Base-by-base conservation (phyloP, 1,140 invertebrate genomes). In the Platyscapa corneri region DNA sequence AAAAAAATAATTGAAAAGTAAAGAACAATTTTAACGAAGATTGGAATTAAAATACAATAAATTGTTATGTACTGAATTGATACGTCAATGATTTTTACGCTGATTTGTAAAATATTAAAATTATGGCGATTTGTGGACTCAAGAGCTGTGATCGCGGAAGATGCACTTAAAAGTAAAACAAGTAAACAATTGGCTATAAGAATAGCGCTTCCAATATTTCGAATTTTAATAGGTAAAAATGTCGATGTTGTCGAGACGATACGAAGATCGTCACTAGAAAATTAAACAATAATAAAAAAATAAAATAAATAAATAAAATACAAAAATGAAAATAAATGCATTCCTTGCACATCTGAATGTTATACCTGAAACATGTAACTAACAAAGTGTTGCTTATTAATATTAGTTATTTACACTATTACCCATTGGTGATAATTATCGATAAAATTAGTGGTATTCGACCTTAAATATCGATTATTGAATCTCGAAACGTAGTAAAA, bases 91-190 rank as follows among this genome's bases (percentile, higher is more conserved):
- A 46, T 34, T 72, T 82, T 85, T 74, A 67, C n/a, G 39, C 72
- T 78, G 64, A 82, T 84, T 79, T 76, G 67, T 72, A 70, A 85
- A 75, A 46, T 81, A 74, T 64, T 53, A 30, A 79, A 78, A 56
- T 53, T 30, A 7, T 23, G 56, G 70, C 30, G 56, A 76, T 82
- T 76, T 65, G 18, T 85, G 60, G 72, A 82, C 84, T 85, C 60
- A 46, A 27, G 42, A 85, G 56, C 84, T 85, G 84, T 85, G 84
- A 85, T 84, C 12, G 87, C 37, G 56, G 64, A 72, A 85, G 72
- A 79, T 85, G 85, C 83, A 87, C 84, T 82, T 84, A 84, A 88
- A 84, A 85, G 70, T 76, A 42, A 79, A 39, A 64, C n/a, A 81
- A 81, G 23, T 72, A 64, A 80, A 60, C 30, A 49, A 85, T 85